Percentiles rank a stretch among this genome's conserved stretches.
These are phyloP conservation scores for Karalla daura DNA, from an alignment of 2,797 vertebrate species.

Conservation along the genomic window DNA sequence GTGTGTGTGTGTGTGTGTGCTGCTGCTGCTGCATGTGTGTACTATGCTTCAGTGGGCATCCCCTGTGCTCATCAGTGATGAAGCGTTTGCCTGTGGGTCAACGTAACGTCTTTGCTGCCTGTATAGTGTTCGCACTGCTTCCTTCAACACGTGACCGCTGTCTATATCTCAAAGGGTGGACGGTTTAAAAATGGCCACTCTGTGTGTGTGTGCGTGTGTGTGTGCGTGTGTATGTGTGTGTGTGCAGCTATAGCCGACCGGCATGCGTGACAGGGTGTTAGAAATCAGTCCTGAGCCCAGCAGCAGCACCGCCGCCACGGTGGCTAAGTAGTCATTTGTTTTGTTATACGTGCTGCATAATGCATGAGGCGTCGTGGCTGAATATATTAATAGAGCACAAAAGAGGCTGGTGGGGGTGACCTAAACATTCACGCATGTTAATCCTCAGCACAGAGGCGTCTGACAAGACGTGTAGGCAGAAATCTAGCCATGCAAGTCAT, in stretches of 20 bases:
- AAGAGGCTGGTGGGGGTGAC: slow-evolving; percentile 58
- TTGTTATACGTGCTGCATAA: slow-evolving; percentile 68
- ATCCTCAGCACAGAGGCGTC: slow-evolving; percentile 29
- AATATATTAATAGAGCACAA: slow-evolving; percentile 65
- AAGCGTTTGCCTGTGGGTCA: slow-evolving; percentile 77
- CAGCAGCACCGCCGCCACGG: slow-evolving; percentile 19
- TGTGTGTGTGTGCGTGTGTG: no score
- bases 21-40: slow-evolving; percentile 37
- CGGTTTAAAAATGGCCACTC: slow-evolving; percentile 80
- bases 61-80: slow-evolving; percentile 77
- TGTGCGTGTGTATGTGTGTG: no score
- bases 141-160: slow-evolving; percentile 73
- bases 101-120: slow-evolving; percentile 54
- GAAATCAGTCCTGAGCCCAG: slow-evolving; percentile 20
- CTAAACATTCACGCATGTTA: slow-evolving; percentile 63
- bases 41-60: slow-evolving; percentile 76
- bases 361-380: slow-evolving; percentile 66
- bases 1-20: slow-evolving; percentile 2
- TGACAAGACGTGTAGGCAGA: slow-evolving; percentile 38
- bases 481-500: slow-evolving; percentile 35
- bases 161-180: slow-evolving; percentile 71
- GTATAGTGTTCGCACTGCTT: slow-evolving; percentile 57
- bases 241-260: slow-evolving; percentile 52
- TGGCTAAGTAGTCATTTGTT: slow-evolving; percentile 50
- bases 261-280: slow-evolving; percentile 54